Evolutionary conservation across 2,797 vertebrate genomes (phyloP), one percentile per base, ranked within the genome.

Genomic region (Cynopterus sphinx): DNA sequence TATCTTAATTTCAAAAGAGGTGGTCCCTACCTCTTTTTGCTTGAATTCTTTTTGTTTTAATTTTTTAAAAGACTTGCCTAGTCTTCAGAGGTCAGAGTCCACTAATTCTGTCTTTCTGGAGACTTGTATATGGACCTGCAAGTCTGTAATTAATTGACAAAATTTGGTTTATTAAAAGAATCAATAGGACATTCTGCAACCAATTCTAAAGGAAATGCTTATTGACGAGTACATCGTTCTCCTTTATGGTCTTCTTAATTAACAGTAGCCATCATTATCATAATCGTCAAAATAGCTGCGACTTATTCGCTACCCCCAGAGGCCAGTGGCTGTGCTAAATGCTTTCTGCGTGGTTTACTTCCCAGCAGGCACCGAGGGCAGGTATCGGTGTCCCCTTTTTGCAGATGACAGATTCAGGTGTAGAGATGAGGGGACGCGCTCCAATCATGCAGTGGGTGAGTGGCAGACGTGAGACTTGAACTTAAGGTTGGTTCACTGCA

Each of bases 81-180:
- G 41, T 84, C 67, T 90, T 87, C 9, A 55, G 36, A 87, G 5
- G 9, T 65, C 71, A 63, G 26, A 68, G n/a, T 31, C 49, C 46
- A 39, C 21, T 39, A 17, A 46, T 51, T n/a, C 31, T 85, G 71
- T 51, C 43, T 41, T 63, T 83, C n/a, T 79, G 31, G 41, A 65
- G 21, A 65, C 46, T 86, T 53, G 3, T 24, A 5, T 75, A 11
- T 53, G 68, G 70, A 83, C 39, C 28, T 82, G 6, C 61, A 73
- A 68, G 22, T 71, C 71, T 88, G 16, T 71, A 61, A 93, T 68
- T 71, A 77, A 39, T 24, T 31, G 31, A 59, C 33, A 70, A 61
- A 71, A 36, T 15, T 83, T 84, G n/a, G n/a, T 61, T 68, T 65
- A 53, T 77, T 93, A 36, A 85, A 89, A 88, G 57, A 87, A 41